Evolutionary conservation across 2,797 vertebrate species (phyloP), one percentile per base, ranked within the genome.

Genomic region (Cynopterus sphinx): DNA sequence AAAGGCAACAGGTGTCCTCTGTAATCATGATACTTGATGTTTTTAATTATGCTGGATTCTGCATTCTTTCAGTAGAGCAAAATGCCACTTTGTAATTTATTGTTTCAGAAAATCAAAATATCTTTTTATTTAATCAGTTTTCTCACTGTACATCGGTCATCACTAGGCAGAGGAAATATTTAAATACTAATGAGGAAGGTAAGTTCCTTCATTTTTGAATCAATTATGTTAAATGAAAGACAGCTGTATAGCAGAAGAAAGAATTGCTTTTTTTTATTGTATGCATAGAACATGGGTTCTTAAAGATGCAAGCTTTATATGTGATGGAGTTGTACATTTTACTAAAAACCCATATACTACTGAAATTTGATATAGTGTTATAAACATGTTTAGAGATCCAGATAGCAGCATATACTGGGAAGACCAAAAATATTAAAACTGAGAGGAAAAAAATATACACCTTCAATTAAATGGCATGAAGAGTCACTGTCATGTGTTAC

Each of bases 401-500:
- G 39, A 51, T 77, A 87, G 70, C 65, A 94, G 49, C 26, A 43
- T 84, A 65, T 63, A 78, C 31, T 61, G 92, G 13, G 55, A 96
- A 91, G 95, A 55, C 36, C 55, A 92, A 93, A 97, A 97, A 49
- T 88, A 84, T 51, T 51, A 94, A 96, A 96, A 46, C 74, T 59
- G 21, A 46, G 63, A 33, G 31, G 57, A 67, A 87, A 73, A 78
- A 77, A 41, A 68, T 43, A 6, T 3, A 5, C 28, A 65, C 9
- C 33, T 39, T 79, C 68, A 83, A 49, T 92, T 1, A n/a, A 5
- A 24, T 12, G 93, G 88, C 92, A 3, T n/a, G 94, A 97, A 96
- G 97, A 97, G 97, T 97, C 94, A 97, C 90, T 96, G 10, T 88
- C 95, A 26, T 95, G 0, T 82, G 73, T 97, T 97, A 96, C 95